Evolutionary conservation across 2,888 invertebrate genomes (phyloP).

Genomic region (Oeneis ivallda): DNA sequence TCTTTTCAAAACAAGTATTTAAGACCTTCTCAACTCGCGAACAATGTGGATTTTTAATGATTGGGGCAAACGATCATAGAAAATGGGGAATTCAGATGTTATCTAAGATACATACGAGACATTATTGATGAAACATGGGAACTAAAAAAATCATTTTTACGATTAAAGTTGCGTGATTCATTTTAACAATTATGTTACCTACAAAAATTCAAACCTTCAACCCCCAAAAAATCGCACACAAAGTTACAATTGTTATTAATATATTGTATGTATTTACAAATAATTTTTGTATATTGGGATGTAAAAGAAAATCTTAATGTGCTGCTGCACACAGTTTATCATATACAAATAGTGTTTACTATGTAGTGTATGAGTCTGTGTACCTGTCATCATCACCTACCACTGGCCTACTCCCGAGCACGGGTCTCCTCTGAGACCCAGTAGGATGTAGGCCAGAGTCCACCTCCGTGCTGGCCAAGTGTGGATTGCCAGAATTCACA

Average conservation of each 20-base stretch:
- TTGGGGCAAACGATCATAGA: not conserved
- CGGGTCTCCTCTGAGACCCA: too few species aligned
- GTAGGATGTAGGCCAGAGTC: too few species aligned
- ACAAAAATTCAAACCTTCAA: not conserved
- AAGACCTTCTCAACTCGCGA: not conserved
- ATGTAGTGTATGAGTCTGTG: too few species aligned
- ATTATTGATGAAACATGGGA: not conserved
- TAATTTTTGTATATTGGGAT: too few species aligned
- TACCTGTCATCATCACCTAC: too few species aligned
- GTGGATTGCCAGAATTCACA: too few species aligned
- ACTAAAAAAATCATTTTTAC: not conserved
- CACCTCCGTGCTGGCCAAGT: too few species aligned
- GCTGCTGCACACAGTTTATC: too few species aligned
- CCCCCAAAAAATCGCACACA: constrained; percentile 2
- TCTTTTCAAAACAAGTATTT: too few species aligned
- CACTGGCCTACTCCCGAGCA: too few species aligned
- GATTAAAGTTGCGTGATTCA: not conserved
- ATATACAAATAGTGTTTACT: too few species aligned
- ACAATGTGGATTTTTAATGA: not conserved
- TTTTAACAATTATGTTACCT: not conserved
- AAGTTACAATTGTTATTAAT: not conserved
- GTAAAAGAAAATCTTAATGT: too few species aligned
- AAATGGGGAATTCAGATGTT: not conserved
- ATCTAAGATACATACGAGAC: not conserved
- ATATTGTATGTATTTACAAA: not conserved